Conservation (phyloP, 2,888 invertebrate species). For the Chrysolina oricalcia region DNA sequence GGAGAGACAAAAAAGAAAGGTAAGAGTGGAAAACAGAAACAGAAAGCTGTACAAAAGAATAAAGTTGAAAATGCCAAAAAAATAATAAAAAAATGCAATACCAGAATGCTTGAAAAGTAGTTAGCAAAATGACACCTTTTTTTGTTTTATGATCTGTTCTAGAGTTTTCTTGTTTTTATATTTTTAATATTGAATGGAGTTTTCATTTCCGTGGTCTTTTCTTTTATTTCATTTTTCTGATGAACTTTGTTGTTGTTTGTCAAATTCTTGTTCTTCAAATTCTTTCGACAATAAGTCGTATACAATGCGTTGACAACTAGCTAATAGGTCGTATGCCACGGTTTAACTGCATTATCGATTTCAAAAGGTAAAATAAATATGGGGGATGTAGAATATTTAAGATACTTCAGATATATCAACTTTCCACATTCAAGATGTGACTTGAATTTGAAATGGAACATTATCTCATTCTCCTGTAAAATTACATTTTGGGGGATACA, state of each 20-base stretch:
- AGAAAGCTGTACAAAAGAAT: too few species aligned
- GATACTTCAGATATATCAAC: neutral
- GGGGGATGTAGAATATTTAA: neutral
- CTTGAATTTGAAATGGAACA: neutral
- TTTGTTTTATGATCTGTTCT: too few species aligned
- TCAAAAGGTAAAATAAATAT: neutral
- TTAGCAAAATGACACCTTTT: neutral
- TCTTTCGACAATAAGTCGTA: slow-evolving; percentile 1
- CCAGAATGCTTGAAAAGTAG: too few species aligned
- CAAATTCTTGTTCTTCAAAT: too few species aligned
- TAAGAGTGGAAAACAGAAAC: neutral
- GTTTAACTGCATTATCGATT: too few species aligned
- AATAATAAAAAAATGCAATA: too few species aligned
- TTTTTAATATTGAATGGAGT: neutral
- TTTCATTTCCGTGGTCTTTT: too few species aligned
- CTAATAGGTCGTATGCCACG: too few species aligned
- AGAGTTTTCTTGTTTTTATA: neutral
- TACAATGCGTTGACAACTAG: neutral
- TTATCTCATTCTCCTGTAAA: neutral
- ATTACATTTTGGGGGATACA: slow-evolving; percentile 3
- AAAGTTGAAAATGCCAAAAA: too few species aligned
- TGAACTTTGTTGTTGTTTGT: too few species aligned
- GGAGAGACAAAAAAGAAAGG: neutral
- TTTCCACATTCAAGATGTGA: neutral
- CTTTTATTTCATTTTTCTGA: too few species aligned